These are phyloP conservation scores for Mnemiopsis leidyi DNA, from an alignment of 37 sponge, comb jelly and placozoan species.

Conservation along the genomic window DNA sequence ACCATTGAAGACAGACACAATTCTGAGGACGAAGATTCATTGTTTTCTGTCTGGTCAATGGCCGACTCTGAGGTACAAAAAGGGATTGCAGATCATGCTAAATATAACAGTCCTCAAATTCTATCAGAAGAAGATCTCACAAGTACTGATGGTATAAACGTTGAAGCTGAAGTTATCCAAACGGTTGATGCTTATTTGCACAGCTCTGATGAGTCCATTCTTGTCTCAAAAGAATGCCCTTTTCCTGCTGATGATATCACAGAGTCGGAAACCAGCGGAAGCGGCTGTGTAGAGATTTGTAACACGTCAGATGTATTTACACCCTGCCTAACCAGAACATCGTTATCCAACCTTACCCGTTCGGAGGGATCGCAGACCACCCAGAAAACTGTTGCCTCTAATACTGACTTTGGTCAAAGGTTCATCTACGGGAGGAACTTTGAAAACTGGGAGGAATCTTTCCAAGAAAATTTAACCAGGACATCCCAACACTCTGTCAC, in stretches of 20 bases:
- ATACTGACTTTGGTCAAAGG: background rate
- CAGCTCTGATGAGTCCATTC: background rate
- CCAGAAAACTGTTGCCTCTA: background rate
- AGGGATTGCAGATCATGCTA: background rate
- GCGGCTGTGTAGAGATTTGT: background rate
- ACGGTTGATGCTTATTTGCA: background rate
- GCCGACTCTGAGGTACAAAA: background rate
- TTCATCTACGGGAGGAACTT: slow-evolving; percentile 5
- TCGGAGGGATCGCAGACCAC: background rate
- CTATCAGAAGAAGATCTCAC: background rate
- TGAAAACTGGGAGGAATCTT: background rate
- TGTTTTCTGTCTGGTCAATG: background rate
- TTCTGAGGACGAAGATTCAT: background rate
- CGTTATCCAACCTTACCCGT: background rate
- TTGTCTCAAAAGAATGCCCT: background rate
- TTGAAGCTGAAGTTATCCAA: background rate
- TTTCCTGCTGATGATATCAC: background rate
- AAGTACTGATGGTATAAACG: background rate
- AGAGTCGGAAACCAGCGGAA: background rate
- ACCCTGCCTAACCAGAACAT: slow-evolving; percentile 19
- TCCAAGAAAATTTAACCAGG: background rate
- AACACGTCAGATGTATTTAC: background rate
- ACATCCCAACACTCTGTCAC: background rate
- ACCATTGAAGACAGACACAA: background rate
- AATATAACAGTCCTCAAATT: background rate